Evolutionary conservation across 2,888 invertebrate genomes (phyloP).

Genomic region (Coremacera marginata): DNA sequence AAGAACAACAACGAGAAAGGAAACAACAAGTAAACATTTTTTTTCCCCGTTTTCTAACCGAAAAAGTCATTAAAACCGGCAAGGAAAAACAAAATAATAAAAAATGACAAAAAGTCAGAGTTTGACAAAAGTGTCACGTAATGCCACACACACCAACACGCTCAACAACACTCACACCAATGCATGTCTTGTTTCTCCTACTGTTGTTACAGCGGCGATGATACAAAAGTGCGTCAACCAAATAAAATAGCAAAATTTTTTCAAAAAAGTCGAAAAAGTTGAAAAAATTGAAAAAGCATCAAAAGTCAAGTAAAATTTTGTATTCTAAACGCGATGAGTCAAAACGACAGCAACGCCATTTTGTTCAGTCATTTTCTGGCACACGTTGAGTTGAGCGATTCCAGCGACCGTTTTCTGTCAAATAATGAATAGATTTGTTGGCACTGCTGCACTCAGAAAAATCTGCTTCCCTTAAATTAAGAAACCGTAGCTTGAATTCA

Average conservation of each 20-base stretch:
- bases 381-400: background rate
- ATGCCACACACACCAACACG: background rate
- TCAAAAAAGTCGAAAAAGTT: background rate
- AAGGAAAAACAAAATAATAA: background rate
- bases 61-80: background rate
- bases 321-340: constrained; percentile 62
- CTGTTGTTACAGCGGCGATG: constrained; percentile 48
- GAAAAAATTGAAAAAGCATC: background rate
- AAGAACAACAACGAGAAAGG: background rate
- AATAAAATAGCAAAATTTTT: background rate
- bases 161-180: background rate
- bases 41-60: no score
- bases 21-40: background rate
- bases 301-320: constrained; percentile 53
- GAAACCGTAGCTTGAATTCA: no score
- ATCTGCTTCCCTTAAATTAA: no score
- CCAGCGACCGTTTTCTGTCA: background rate
- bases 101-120: background rate
- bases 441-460: background rate
- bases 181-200: constrained; percentile 34
- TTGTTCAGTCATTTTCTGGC: constrained; percentile 10
- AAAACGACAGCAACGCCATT: constrained; percentile 60
- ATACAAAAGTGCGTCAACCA: constrained; percentile 48
- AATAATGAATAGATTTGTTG: constrained; percentile 5
- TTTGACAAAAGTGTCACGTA: constrained; percentile 32